A percentile compares a stretch with the other conserved stretches of the same genome.
Conservation (phyloP, 2,888 invertebrate species). For the Acleris holmiana region DNA sequence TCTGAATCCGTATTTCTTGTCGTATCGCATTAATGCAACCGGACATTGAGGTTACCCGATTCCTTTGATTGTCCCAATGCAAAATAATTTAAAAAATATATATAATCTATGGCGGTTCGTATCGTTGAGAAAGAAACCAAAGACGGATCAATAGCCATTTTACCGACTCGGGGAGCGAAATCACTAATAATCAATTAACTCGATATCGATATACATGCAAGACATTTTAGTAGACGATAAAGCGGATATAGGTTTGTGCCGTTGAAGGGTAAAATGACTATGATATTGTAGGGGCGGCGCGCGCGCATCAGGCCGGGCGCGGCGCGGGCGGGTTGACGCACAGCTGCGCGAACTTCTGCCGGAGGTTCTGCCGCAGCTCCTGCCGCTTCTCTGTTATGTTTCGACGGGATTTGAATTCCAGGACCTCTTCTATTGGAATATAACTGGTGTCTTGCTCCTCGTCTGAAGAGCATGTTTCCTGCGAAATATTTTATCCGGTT, state of each 20-base stretch:
- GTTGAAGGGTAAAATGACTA: constrained; percentile 41
- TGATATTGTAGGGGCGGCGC: constrained; percentile 31
- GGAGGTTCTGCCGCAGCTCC: constrained; percentile 91
- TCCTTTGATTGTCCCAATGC: constrained; percentile 35
- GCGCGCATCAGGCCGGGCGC: constrained; percentile 52
- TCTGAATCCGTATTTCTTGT: neutral
- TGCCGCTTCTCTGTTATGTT: constrained; percentile 92
- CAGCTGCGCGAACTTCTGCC: constrained; percentile 92
- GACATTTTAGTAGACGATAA: constrained; percentile 35
- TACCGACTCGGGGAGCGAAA: constrained; percentile 22
- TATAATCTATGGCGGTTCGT: constrained; percentile 35
- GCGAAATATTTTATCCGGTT: constrained; percentile 40
- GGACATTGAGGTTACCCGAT: constrained; percentile 15
- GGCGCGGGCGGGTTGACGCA: constrained; percentile 77
- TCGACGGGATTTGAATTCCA: constrained; percentile 92
- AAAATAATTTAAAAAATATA: constrained; percentile 38
- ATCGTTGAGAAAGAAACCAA: constrained; percentile 38
- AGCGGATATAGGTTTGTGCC: constrained; percentile 36
- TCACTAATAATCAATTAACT: constrained; percentile 20
- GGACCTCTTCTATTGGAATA: constrained; percentile 95
- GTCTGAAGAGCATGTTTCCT: constrained; percentile 92
- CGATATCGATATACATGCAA: constrained; percentile 34
- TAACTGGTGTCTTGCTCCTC: constrained; percentile 90
- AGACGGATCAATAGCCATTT: constrained; percentile 39
- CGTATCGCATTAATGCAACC: neutral